Conservation (phyloP, 2,113 vertebrate genomes). For the Asarcornis scutulata region DNA sequence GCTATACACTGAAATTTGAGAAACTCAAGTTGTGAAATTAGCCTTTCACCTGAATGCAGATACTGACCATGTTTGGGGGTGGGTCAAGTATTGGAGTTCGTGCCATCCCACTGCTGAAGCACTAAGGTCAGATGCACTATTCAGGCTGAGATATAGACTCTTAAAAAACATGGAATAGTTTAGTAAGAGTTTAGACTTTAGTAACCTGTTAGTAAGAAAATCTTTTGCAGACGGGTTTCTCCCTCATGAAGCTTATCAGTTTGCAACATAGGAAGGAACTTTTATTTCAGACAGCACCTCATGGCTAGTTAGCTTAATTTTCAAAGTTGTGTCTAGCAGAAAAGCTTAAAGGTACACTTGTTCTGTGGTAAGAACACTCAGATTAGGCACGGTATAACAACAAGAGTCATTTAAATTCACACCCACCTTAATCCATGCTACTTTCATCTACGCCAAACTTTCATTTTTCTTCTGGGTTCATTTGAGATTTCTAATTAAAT, state of each 20-base stretch:
- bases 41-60: neutral
- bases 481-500: neutral
- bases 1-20: neutral
- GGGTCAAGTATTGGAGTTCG: neutral
- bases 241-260: fast-evolving
- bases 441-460: neutral
- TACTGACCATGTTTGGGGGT: fast-evolving
- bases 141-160: neutral
- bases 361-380: neutral
- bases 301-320: neutral
- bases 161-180: neutral
- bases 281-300: neutral
- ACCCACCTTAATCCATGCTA: neutral
- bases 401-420: neutral
- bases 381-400: neutral
- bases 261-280: neutral
- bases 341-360: neutral
- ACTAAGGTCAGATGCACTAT: neutral
- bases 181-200: too few species aligned
- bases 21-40: neutral
- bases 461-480: neutral
- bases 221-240: neutral
- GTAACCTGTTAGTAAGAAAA: neutral
- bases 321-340: neutral
- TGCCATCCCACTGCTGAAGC: neutral